Percentiles rank a stretch among this genome's conserved stretches.
Evolutionary conservation across 2,888 invertebrate genomes (phyloP).

Genomic region (Drosophila vallismaia): DNA sequence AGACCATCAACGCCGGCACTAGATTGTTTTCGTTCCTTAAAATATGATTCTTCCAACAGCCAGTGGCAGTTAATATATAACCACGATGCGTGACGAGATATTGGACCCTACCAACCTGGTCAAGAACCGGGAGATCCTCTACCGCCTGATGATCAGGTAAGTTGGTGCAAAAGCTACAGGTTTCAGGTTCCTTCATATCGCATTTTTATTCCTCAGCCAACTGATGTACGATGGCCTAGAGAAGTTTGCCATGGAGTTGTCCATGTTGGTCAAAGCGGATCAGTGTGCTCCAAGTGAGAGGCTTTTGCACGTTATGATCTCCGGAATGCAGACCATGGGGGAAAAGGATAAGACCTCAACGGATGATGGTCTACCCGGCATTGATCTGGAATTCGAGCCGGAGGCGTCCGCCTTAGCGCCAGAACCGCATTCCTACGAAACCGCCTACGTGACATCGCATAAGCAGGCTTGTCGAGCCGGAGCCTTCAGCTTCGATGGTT

Average conservation of each 20-base stretch:
- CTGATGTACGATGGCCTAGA: constrained; percentile 99
- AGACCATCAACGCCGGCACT: not conserved
- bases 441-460: constrained; percentile 99
- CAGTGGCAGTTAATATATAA: not conserved
- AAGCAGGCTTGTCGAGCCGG: constrained; percentile 98
- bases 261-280: constrained; percentile 93
- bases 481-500: constrained; percentile 97
- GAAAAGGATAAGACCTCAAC: constrained; percentile 85
- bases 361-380: constrained; percentile 83
- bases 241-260: constrained; percentile 93
- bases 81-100: constrained; percentile 83
- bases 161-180: not conserved
- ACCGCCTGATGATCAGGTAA: constrained; percentile 96
- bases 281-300: constrained; percentile 98
- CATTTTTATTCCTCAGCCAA: constrained; percentile 88
- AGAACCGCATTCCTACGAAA: constrained; percentile 98
- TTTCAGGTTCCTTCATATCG: too few species aligned
- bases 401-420: constrained; percentile 96
- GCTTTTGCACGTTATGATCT: constrained; percentile 92
- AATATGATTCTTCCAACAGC: not conserved
- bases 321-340: constrained; percentile 93
- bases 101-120: constrained; percentile 91
- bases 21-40: constrained; percentile 12
- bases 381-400: constrained; percentile 97
- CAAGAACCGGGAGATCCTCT: constrained; percentile 94